Evolutionary conservation across 2,113 vertebrate species (phyloP).

Genomic region (Felis chaus): DNA sequence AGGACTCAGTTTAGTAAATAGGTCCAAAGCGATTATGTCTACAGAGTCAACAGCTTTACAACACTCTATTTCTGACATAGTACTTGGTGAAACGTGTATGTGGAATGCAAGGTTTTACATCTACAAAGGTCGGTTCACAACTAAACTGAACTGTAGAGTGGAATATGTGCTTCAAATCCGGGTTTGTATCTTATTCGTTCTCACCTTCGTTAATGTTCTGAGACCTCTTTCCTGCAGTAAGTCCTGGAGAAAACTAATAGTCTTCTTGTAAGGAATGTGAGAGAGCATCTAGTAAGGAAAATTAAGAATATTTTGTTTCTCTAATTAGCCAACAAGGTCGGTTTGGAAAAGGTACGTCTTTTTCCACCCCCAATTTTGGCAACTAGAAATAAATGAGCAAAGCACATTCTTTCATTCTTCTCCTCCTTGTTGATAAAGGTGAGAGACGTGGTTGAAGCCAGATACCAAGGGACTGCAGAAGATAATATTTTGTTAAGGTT

Average conservation of each 20-base stretch:
- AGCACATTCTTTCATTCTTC: conserved; percentile 50
- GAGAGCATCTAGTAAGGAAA: neutral
- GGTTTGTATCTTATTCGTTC: neutral
- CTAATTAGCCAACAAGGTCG: conserved; percentile 51
- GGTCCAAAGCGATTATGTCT: neutral
- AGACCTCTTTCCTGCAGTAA: conserved; percentile 12
- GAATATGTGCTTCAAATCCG: neutral
- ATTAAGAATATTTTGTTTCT: conserved; percentile 49
- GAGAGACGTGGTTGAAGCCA: neutral
- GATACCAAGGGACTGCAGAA: conserved; percentile 10
- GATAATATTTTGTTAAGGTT: neutral
- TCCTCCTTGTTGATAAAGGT: conserved; percentile 9
- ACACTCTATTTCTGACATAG: neutral
- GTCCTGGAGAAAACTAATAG: neutral
- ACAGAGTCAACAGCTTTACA: neutral
- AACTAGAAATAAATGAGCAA: conserved; percentile 39
- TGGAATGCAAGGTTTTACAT: neutral
- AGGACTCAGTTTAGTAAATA: neutral
- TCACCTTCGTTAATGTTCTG: neutral
- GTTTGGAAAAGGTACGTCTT: conserved; percentile 44
- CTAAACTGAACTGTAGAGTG: neutral
- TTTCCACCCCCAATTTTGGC: conserved; percentile 34
- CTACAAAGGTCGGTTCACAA: neutral
- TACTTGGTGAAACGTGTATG: neutral
- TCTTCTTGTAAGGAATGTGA: neutral